Conservation (phyloP, 2,888 invertebrate species). For the Eristalinus aeneus region DNA sequence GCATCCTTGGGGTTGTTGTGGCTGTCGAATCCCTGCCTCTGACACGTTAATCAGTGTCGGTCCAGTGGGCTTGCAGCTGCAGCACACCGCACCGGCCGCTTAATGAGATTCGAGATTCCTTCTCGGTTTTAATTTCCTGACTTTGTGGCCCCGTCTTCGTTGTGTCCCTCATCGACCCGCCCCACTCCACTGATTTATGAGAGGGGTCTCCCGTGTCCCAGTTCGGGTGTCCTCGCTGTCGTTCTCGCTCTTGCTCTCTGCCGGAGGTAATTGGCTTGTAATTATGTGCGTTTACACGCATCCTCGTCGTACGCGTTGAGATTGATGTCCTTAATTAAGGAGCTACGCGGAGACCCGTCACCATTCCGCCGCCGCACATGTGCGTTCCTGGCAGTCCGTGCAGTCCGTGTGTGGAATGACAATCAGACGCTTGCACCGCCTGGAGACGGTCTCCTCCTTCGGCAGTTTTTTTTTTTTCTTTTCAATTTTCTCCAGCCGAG, state of each 20-base stretch:
- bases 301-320: constrained; percentile 51
- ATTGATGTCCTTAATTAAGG: constrained; percentile 71
- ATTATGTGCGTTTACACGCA: constrained; percentile 70
- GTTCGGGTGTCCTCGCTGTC: neutral
- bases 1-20: constrained; percentile 59
- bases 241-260: constrained; percentile 21
- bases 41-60: constrained; percentile 71
- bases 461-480: neutral
- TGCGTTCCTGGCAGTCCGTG: neutral
- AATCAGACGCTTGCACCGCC: constrained; percentile 36
- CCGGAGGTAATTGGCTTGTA: constrained; percentile 67
- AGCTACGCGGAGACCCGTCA: constrained; percentile 14
- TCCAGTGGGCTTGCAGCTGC: constrained; percentile 65
- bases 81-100: constrained; percentile 41
- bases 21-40: constrained; percentile 57
- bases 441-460: constrained; percentile 1
- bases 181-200: constrained; percentile 59
- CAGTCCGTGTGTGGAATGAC: constrained; percentile 59
- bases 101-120: constrained; percentile 59
- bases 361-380: neutral
- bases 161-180: constrained; percentile 11
- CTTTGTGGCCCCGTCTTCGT: constrained; percentile 41
- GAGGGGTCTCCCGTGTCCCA: constrained; percentile 25
- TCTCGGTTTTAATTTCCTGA: constrained; percentile 67
- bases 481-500: constrained; percentile 34